A percentile compares a stretch with the other conserved stretches of the same genome.
phyloP scores from a whole-genome alignment of 2,888 invertebrate genomes.

The Folsomia manolachei region DNA sequence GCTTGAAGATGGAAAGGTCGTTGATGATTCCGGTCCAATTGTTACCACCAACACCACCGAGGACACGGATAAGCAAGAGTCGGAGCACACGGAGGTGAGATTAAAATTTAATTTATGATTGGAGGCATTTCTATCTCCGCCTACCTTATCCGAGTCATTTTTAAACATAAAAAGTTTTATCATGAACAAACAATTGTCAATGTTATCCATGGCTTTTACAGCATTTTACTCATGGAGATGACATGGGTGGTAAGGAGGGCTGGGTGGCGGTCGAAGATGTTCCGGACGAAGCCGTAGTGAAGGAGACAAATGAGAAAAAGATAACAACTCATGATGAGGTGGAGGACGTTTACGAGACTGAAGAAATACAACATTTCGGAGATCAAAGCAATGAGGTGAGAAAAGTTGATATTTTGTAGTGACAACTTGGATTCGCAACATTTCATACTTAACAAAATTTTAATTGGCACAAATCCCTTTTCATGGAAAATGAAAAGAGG shows the following conservation, averaged over 20 bases:
- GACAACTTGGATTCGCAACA: too few relatives aligned
- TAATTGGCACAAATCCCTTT: too few relatives aligned
- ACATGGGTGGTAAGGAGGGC: constrained; percentile 52
- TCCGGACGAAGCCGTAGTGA: constrained; percentile 68
- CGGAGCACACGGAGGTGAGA: constrained; percentile 74
- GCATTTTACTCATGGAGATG: constrained; percentile 59
- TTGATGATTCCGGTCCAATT: constrained; percentile 84
- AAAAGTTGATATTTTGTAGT: too few relatives aligned
- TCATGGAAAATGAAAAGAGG: too few relatives aligned
- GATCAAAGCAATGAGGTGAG: constrained; percentile 82
- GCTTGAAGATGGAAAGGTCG: constrained; percentile 84
- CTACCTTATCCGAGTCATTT: too few relatives aligned
- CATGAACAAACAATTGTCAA: too few relatives aligned
- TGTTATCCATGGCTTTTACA: too few relatives aligned
- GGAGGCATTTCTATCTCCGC: too few relatives aligned
- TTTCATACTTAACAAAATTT: too few relatives aligned
- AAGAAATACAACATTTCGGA: constrained; percentile 77
- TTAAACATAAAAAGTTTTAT: too few relatives aligned
- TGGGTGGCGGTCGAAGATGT: constrained; percentile 63
- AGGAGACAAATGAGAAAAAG: constrained; percentile 73
- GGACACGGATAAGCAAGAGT: constrained; percentile 84
- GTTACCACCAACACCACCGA: constrained; percentile 88
- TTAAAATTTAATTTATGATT: not conserved
- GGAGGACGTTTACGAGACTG: constrained; percentile 76
- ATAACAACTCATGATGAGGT: constrained; percentile 78